Base-by-base conservation (phyloP, 2,797 vertebrate species). In the Rhynchotus rufescens region DNA sequence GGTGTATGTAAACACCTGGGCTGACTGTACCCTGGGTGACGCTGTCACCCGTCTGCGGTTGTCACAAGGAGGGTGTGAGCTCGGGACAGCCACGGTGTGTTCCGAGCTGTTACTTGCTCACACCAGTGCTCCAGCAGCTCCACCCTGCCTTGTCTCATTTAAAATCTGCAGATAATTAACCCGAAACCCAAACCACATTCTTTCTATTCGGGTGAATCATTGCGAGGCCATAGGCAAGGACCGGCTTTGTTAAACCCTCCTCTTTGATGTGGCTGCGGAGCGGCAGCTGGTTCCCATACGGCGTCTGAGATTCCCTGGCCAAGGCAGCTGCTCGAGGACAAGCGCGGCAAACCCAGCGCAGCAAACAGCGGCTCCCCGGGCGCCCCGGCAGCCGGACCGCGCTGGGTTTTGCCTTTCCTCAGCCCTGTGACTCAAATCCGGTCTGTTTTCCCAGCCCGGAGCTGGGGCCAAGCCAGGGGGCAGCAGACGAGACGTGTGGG, bases 131-230 rank as follows among this genome's bases (percentile, higher is more conserved):
- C 44, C 67, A 28, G 94, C 88, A 44, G 93, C 88, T 92, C 93
- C 91, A 4, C 95, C 93, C 92, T 84, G 81, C 92, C 68, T 92
- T 94, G 90, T 84, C 95, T 96, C 67, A 74, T 44, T 54, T 62
- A 15, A 40, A n/a, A 90, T 91, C 93, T 94, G 91, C 5, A 86
- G 92, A 90, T 92, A 88, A 95, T 95, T 94, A 94, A 96, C 78
- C 92, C 66, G 91, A 95, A 95, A 95, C 94, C 95, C 93, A 91
- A 96, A 94, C 83, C 89, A 25, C 90, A 74, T 94, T 89, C 91
- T 64, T 95, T 84, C 91, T 86, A 1, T 51, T 17, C 4, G 65
- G 12, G 30, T 92, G 94, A 92, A 86, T 93, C 95, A 88, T 3
- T 32, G 44, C 1, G 60, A 69, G 93, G 93, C 93, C 88, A 90